A percentile compares a stretch with the other conserved stretches of the same genome.
Evolutionary conservation across 2,113 vertebrate species (phyloP).

Genomic region (Pachycephala philippinensis): DNA sequence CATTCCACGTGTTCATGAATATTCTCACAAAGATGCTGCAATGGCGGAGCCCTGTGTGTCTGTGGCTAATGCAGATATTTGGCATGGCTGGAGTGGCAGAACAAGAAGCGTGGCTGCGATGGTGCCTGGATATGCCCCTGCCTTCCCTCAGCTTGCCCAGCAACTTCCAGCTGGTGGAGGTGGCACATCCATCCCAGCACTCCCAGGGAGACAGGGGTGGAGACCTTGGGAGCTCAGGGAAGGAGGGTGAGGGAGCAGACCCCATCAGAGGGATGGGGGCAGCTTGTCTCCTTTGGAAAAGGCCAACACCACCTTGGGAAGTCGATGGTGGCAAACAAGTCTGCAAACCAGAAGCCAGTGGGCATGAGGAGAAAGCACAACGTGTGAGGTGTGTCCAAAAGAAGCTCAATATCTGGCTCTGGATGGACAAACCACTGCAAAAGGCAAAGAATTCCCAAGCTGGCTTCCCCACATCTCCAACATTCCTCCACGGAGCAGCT

Average conservation of each 20-base stretch:
- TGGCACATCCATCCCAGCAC: background rate
- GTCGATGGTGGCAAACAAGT: fast-evolving
- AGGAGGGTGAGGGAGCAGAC: background rate
- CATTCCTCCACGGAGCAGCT: background rate
- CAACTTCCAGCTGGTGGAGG: background rate
- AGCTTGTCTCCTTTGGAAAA: background rate
- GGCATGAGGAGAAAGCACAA: background rate
- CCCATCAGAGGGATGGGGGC: background rate
- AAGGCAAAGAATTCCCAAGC: background rate
- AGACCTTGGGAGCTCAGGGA: background rate
- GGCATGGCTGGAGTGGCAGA: background rate
- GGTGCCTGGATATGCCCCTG: background rate
- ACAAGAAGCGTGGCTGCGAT: background rate
- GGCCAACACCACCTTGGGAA: background rate
- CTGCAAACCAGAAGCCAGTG: background rate
- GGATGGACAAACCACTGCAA: background rate
- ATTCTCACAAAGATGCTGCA: fast-evolving
- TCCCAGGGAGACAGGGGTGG: background rate
- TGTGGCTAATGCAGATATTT: background rate
- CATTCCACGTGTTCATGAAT: background rate
- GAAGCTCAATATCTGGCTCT: background rate
- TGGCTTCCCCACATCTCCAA: background rate
- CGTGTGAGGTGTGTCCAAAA: background rate
- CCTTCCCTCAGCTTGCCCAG: background rate
- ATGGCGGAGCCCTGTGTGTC: background rate